Percentiles rank a stretch among this genome's conserved stretches.
phyloP scores from a whole-genome alignment of 2,888 invertebrate genomes.

The Eudasyphora cyanicolor region DNA sequence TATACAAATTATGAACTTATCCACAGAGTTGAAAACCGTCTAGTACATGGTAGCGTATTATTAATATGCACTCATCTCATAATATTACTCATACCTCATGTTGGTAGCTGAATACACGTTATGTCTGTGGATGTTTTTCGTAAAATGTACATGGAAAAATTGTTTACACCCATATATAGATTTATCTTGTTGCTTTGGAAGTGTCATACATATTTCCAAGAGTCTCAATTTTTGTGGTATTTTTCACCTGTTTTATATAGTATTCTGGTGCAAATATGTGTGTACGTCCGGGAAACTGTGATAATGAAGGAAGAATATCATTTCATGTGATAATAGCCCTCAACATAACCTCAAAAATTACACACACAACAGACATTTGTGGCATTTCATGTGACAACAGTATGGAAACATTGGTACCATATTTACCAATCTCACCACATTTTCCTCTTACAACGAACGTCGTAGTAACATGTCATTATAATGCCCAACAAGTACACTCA shows the following conservation, averaged over 20 bases:
- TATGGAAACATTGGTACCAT: background rate
- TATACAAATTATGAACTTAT: too few species aligned
- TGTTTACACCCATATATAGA: too few species aligned
- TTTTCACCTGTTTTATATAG: background rate
- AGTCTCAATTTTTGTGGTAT: background rate
- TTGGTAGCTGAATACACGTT: too few species aligned
- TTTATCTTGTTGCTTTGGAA: too few species aligned
- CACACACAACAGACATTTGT: background rate
- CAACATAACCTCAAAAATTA: background rate
- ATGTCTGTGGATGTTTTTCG: too few species aligned
- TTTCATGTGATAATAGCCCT: background rate
- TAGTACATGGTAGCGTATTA: too few species aligned
- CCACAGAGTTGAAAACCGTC: too few species aligned
- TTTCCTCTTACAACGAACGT: background rate
- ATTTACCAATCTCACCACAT: background rate
- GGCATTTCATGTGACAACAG: background rate
- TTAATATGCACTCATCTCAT: too few species aligned
- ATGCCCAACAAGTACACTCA: background rate
- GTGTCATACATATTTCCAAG: too few species aligned
- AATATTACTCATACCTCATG: too few species aligned
- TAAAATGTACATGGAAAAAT: too few species aligned
- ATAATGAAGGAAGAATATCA: background rate
- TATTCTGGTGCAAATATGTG: background rate
- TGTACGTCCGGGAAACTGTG: background rate
- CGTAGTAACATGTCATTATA: background rate